A percentile compares a stretch with the other conserved stretches of the same genome.
phyloP scores from a whole-genome alignment of 2,888 invertebrate species.

The Ypsolopha scabrella region DNA sequence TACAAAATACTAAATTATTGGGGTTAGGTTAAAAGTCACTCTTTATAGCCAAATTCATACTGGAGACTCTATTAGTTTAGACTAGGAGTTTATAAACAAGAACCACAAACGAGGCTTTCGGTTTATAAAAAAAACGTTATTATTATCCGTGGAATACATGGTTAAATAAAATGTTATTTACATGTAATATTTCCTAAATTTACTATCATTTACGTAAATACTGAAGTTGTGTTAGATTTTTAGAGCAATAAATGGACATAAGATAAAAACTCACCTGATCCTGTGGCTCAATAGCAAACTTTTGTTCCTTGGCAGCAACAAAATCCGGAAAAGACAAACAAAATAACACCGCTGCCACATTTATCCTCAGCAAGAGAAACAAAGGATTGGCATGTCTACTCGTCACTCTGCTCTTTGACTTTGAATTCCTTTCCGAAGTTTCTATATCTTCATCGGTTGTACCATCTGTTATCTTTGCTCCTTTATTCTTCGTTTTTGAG shows the following conservation, averaged over 20 bases:
- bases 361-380: conserved; percentile 54
- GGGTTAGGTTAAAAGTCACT: no score
- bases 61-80: no score
- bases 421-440: conserved; percentile 3
- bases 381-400: conserved; percentile 49
- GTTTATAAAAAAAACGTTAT: no score
- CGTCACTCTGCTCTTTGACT: conserved; percentile 19
- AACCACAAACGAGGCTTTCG: no score
- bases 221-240: neutral
- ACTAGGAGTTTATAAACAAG: no score
- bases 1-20: no score
- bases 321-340: conserved; percentile 23
- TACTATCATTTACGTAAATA: neutral
- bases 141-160: no score
- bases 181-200: no score
- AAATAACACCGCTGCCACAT: conserved; percentile 20
- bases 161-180: no score
- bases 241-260: neutral
- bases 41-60: no score
- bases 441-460: neutral
- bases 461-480: neutral
- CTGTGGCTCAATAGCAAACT: conserved; percentile 59
- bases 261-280: conserved; percentile 43
- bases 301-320: conserved; percentile 48
- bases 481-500: neutral